Evolutionary conservation across 2,888 invertebrate genomes (phyloP).

Genomic region (Hofmannophila pseudospretella): DNA sequence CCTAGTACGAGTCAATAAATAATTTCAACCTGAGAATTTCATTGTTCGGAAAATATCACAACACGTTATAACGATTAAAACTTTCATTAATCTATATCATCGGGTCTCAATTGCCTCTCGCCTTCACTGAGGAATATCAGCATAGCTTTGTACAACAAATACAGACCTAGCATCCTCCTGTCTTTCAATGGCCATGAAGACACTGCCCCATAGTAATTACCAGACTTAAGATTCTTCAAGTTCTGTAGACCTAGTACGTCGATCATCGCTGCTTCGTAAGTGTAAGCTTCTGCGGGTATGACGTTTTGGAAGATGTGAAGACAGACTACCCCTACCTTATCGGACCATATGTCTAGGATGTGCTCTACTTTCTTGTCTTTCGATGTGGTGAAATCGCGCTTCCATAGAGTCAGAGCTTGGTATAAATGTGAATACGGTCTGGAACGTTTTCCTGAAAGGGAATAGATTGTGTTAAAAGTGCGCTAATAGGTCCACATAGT

Average conservation of each 20-base stretch:
- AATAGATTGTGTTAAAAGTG: neutral
- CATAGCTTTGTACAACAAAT: slow-evolving; percentile 88
- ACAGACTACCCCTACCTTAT: slow-evolving; percentile 88
- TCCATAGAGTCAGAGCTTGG: slow-evolving; percentile 87
- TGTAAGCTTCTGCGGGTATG: slow-evolving; percentile 94
- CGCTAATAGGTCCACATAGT: too few relatives aligned
- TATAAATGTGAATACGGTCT: slow-evolving; percentile 94
- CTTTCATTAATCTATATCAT: slow-evolving; percentile 80
- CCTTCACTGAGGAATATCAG: slow-evolving; percentile 91
- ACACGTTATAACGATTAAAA: slow-evolving; percentile 1
- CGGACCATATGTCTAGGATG: slow-evolving; percentile 93
- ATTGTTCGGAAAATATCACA: slow-evolving; percentile 13
- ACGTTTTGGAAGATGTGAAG: slow-evolving; percentile 94
- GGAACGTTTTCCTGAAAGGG: slow-evolving; percentile 80
- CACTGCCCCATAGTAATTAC: slow-evolving; percentile 89
- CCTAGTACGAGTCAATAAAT: neutral
- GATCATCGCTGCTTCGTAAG: slow-evolving; percentile 96
- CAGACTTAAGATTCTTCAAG: slow-evolving; percentile 87
- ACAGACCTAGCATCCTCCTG: slow-evolving; percentile 85
- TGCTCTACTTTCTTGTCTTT: slow-evolving; percentile 82
- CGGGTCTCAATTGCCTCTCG: slow-evolving; percentile 90
- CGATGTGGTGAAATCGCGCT: slow-evolving; percentile 59
- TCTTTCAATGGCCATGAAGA: slow-evolving; percentile 85
- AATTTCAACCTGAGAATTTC: neutral
- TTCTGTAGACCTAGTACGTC: slow-evolving; percentile 88